Evolutionary conservation across 2,797 vertebrate species (phyloP), one percentile per base, ranked within the genome.

Genomic region (Chrysocyon brachyurus): DNA sequence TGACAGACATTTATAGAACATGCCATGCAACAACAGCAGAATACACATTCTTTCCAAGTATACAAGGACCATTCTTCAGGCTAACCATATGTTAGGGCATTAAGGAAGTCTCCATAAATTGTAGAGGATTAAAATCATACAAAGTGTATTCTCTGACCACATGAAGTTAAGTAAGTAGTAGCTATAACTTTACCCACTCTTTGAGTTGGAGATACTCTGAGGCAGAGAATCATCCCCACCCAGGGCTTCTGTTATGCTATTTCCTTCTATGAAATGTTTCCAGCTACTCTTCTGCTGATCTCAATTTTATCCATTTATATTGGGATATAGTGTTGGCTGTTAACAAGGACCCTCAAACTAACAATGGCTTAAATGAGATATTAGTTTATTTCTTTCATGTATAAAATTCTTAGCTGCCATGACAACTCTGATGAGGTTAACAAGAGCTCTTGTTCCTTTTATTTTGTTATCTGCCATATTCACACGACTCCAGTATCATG

Each of bases 51-150:
- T 86, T n/a, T 11, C 63, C 33, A 68, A 61, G 52, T 54, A 61
- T 14, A 56, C 4, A 40, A 36, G 83, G 16, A 85, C 36, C 36
- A 33, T 87, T 49, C 54, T 70, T 89, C 93, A 79, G n/a, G 19
- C 79, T 4, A 79, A 83, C 24, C 40, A 70, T 36, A 79, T 59
- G 17, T 85, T 40, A 88, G 56, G 11, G 52, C 46, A 56, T n/a
- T 57, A 46, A 77, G 56, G 16, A 92, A 83, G 19, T 88, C 56
- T 89, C 61, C 49, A 36, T 66, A 86, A 79, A 90, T 84, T 77
- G 70, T 31, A 83, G 89, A 84, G 64, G 15, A 84, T 90, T 94
- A 5, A 82, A 75, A 81, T 87, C 31, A 75, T 75, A 31, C 78
- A 66, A 83, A 52, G n/a, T 56, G 17, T 59, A 79, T 46, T 57